phyloP scores from a whole-genome alignment of 2,797 vertebrate species.

The Hippocampus kuda region DNA sequence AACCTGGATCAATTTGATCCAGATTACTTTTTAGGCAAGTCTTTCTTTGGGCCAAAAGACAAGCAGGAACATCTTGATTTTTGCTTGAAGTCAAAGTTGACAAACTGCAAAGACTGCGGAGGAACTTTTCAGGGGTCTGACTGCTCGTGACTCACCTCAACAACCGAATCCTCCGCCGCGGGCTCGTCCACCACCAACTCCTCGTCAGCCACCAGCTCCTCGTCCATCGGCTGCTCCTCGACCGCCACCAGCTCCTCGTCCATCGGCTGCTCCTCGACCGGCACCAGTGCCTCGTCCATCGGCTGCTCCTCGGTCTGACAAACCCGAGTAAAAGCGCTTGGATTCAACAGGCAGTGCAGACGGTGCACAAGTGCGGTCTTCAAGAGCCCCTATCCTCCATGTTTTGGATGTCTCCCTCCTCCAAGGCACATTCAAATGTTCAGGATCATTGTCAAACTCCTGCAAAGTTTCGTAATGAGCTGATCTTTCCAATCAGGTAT shows the following conservation, averaged over 20 bases:
- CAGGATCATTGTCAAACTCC: too few relatives aligned
- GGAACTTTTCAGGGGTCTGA: not conserved
- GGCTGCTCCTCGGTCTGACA: slow-evolving; percentile 56
- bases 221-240: slow-evolving; percentile 53
- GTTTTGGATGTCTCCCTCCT: too few relatives aligned
- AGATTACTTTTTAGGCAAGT: too few relatives aligned
- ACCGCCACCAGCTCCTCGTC: slow-evolving; percentile 42
- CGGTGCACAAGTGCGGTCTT: not conserved
- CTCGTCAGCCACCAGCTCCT: slow-evolving; percentile 30
- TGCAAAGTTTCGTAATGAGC: too few relatives aligned
- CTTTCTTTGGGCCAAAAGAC: too few relatives aligned
- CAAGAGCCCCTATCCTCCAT: too few relatives aligned
- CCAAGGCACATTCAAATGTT: too few relatives aligned
- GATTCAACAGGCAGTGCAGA: not conserved
- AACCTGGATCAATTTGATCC: too few relatives aligned
- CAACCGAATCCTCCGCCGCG: slow-evolving; percentile 46
- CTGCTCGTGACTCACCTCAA: slow-evolving; percentile 50
- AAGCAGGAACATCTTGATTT: too few relatives aligned
- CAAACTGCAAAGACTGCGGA: not conserved
- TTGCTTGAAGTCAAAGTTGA: not conserved
- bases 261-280: slow-evolving; percentile 54
- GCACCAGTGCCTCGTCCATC: slow-evolving; percentile 32
- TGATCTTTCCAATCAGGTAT: too few relatives aligned
- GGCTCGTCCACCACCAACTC: slow-evolving; percentile 20
- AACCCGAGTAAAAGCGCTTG: slow-evolving; percentile 14